Evolutionary conservation across 2,797 vertebrate genomes (phyloP).

Genomic region (Macrochelys suwanniensis): DNA sequence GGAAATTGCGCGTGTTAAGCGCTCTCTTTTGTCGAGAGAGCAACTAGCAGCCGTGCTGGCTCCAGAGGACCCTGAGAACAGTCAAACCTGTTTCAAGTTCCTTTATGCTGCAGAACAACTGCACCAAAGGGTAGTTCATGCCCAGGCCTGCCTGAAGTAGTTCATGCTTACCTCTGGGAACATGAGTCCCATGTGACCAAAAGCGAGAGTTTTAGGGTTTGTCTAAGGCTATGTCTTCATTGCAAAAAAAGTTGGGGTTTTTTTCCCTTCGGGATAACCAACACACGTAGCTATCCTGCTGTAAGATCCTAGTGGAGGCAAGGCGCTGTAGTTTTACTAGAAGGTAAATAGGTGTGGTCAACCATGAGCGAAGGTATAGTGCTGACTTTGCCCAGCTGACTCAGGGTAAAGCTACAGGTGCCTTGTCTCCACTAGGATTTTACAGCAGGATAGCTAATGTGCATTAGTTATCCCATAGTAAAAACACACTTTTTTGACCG

Average conservation of each 20-base stretch:
- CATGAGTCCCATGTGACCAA: background rate
- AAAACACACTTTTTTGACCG: background rate
- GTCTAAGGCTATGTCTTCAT: background rate
- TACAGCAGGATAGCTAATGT: background rate
- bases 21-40: constrained; percentile 10
- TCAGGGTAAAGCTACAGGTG: background rate
- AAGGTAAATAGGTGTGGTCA: background rate
- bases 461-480: background rate
- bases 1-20: constrained; percentile 1
- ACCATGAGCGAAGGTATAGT: background rate
- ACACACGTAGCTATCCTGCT: background rate
- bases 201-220: background rate
- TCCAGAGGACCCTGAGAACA: background rate
- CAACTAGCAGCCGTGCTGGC: constrained; percentile 52
- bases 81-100: constrained; percentile 40
- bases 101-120: constrained; percentile 32
- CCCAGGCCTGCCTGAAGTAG: constrained; percentile 18
- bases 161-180: background rate
- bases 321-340: background rate
- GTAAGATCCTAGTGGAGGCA: constrained; percentile 6
- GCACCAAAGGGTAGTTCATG: background rate
- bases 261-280: background rate
- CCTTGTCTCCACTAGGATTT: background rate
- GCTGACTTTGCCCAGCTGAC: background rate
- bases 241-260: background rate